A percentile compares a stretch with the other conserved stretches of the same genome.
These are phyloP conservation scores for Mustelus asterias DNA, from an alignment of 2,113 vertebrate genomes.

Conservation along the genomic window DNA sequence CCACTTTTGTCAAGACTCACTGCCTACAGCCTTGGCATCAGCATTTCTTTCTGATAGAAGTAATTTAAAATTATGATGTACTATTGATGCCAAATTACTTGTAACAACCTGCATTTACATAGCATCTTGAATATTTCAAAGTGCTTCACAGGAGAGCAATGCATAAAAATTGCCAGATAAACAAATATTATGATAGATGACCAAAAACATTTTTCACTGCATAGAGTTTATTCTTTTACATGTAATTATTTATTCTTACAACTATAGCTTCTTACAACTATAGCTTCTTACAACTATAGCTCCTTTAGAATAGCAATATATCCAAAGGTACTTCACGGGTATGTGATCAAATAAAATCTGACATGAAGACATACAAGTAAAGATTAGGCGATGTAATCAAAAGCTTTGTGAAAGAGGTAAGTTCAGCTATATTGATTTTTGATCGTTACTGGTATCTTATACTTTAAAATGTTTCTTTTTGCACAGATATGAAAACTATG, in stretches of 20 bases:
- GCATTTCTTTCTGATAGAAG: neutral
- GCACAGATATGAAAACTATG: neutral
- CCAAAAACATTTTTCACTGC: neutral
- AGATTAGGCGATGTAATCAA: too few species aligned
- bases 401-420: neutral
- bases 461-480: neutral
- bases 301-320: neutral
- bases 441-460: neutral
- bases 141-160: neutral
- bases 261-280: too few species aligned
- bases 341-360: neutral
- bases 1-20: neutral
- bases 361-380: neutral
- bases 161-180: neutral
- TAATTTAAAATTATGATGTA: neutral
- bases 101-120: neutral
- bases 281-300: neutral
- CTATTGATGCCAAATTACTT: neutral
- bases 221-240: neutral
- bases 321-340: neutral
- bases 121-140: neutral
- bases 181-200: neutral
- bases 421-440: neutral
- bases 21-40: neutral
- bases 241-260: neutral